Base-by-base conservation (phyloP, 1,140 invertebrate species). In the Trigoniulus corallinus region DNA sequence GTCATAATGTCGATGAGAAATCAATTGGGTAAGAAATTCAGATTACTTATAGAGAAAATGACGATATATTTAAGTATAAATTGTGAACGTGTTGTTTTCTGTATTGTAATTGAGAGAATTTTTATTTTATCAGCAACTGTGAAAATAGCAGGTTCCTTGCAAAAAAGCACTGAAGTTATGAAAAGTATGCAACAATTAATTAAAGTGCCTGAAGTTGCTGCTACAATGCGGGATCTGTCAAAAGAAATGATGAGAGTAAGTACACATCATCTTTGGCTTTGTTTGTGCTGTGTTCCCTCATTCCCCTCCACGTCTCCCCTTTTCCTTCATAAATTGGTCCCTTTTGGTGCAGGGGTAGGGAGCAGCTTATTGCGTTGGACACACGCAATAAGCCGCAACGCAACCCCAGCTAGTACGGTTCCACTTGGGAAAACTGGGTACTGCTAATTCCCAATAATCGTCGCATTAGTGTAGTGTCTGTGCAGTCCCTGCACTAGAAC, bases 1-100 rank as follows among this genome's bases (percentile, higher is more conserved):
- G 81, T 98, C 15, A 84, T 91, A 51, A 75, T 97, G 69, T 87
- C 92, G 69, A 98, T 98, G 91, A 94, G 96, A 65, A 92, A 97
- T 67, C 95, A 98, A 66, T 68, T 98, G 55, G 82, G 85, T 88
- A 70, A 65, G 67, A 47, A 53, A 50, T 7, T 42, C 10, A 23
- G 4, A 42, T 26, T 48, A 20, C 34, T 26, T 18, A 7, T 10
- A 42, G 13, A 4, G 21, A 48, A 13, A 39, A 20, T 48, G 15
- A 43, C 29, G 44, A 27, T 45, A 18, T n/a, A 13, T 12, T 45
- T 13, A 12, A 13, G 13, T 12, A 13, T 39, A 39, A 13, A 39
- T 25, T 18, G 18, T 26, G 3, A 24, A 23, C 29, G 3, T 50
- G 47, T 53, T 53, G 21, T 40, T 43, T 57, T 51, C 52, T 37